Conservation (phyloP, 1,140 invertebrate species). For the Caenorhabditis latens region DNA sequence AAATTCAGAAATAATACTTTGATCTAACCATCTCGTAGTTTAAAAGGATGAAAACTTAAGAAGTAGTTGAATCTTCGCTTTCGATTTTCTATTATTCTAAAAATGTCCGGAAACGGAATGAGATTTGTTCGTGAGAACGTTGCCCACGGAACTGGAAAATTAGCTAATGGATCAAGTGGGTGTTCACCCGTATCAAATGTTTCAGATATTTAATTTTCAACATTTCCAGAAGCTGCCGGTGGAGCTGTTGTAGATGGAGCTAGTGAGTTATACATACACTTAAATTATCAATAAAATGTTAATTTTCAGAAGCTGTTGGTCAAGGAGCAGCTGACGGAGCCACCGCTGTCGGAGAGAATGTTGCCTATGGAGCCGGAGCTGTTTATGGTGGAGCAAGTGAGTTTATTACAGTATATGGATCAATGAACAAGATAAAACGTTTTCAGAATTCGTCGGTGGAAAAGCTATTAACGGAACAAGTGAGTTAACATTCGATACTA, state of each 20-base stretch:
- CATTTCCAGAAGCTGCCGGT: background rate
- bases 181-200: too few species aligned
- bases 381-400: slow-evolving; percentile 25
- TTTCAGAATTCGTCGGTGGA: slow-evolving; percentile 30
- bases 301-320: background rate
- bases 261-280: background rate
- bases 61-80: too few species aligned
- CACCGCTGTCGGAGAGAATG: slow-evolving; percentile 29
- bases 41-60: too few species aligned
- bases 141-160: background rate
- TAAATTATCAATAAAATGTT: background rate
- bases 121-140: slow-evolving; percentile 16
- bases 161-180: too few species aligned
- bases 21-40: too few species aligned
- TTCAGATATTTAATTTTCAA: too few species aligned
- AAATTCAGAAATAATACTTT: too few species aligned
- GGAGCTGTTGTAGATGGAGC: slow-evolving; percentile 47
- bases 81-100: too few species aligned
- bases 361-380: slow-evolving; percentile 47
- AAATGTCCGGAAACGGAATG: background rate
- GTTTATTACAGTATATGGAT: too few species aligned
- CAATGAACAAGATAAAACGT: background rate
- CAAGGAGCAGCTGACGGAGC: slow-evolving; percentile 49
- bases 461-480: background rate
- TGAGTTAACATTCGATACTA: background rate